Percentiles rank a stretch among this genome's conserved stretches.
Evolutionary conservation across 2,888 invertebrate species (phyloP).

Genomic region (Bombyx huttoni): DNA sequence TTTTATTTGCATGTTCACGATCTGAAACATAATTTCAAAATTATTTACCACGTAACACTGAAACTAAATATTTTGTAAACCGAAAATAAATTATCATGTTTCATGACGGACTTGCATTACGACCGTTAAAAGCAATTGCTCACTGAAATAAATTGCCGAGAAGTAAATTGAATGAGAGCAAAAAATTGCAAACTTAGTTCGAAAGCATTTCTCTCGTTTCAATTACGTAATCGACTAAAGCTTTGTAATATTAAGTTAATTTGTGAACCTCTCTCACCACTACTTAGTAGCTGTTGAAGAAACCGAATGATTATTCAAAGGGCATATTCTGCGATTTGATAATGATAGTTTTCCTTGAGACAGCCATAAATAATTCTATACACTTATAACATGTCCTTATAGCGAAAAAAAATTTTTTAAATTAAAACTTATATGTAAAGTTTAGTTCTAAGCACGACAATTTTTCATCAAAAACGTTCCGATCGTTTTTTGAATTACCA

Average conservation of each 20-base stretch:
- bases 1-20: constrained; percentile 3
- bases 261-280: background rate
- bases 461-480: no score
- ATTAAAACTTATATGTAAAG: no score
- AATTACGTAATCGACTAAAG: background rate
- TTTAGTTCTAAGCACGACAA: no score
- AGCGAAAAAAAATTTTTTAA: no score
- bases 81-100: constrained; percentile 4
- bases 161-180: constrained; percentile 17
- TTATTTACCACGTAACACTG: background rate
- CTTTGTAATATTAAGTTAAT: background rate
- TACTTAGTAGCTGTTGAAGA: background rate
- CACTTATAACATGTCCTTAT: no score
- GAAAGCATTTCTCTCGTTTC: constrained; percentile 9
- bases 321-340: no score
- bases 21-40: background rate
- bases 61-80: background rate
- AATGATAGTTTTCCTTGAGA: no score
- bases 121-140: constrained; percentile 14
- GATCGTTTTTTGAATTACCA: no score
- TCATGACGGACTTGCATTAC: constrained; percentile 13
- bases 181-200: constrained; percentile 17
- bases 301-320: no score
- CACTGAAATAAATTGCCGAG: constrained; percentile 17
- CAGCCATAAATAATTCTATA: no score